phyloP scores from a whole-genome alignment of 2,797 vertebrate species.

The Sus cebifrons region DNA sequence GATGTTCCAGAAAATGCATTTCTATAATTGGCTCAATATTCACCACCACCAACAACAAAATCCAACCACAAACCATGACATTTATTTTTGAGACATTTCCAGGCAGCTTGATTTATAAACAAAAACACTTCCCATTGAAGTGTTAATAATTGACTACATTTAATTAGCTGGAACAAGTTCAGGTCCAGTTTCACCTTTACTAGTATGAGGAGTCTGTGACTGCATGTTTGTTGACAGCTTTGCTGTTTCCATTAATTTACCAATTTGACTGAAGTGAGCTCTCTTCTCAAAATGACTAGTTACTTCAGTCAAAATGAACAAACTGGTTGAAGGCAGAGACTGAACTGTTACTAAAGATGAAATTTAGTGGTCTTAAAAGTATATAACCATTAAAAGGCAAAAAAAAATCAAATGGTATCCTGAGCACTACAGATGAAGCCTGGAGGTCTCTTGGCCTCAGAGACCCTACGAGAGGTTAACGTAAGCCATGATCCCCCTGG shows the following conservation, averaged over 20 bases:
- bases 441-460: background rate
- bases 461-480: background rate
- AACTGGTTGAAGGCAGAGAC: background rate
- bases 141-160: slow-evolving; percentile 2
- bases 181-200: background rate
- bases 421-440: background rate
- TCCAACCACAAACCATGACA: background rate
- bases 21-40: background rate
- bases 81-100: slow-evolving; percentile 35
- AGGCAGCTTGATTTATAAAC: slow-evolving; percentile 23
- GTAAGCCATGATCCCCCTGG: background rate
- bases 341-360: background rate
- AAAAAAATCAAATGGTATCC: slow-evolving; percentile 33
- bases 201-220: background rate
- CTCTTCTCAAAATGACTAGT: slow-evolving; percentile 1
- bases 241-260: slow-evolving; percentile 30
- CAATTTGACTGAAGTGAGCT: slow-evolving; percentile 8
- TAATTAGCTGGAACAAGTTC: background rate
- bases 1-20: background rate
- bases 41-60: background rate
- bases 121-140: background rate
- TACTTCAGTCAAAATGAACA: slow-evolving; percentile 58
- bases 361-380: slow-evolving; percentile 32
- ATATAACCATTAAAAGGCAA: slow-evolving; percentile 11
- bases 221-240: background rate